Percentiles rank a stretch among this genome's conserved stretches.
These are phyloP conservation scores for Arrhamphus sclerolepis DNA, from an alignment of 2,797 vertebrate genomes.

Conservation along the genomic window DNA sequence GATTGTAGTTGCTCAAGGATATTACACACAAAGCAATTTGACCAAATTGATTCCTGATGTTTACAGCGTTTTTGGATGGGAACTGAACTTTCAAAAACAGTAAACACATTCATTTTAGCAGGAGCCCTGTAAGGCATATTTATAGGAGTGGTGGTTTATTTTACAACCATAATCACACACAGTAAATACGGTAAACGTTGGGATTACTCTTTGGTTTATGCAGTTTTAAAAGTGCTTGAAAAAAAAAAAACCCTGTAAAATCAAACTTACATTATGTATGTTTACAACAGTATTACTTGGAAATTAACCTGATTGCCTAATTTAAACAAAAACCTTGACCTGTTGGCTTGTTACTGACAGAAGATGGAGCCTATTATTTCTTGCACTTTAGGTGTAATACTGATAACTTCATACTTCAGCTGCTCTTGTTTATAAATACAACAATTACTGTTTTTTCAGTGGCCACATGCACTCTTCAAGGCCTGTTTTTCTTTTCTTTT, in stretches of 20 bases:
- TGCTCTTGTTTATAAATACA: neutral
- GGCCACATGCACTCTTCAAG: neutral
- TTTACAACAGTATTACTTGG: no score
- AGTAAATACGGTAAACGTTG: neutral
- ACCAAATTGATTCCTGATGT: neutral
- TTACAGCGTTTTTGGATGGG: neutral
- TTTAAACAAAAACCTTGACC: no score
- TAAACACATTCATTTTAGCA: constrained; percentile 2
- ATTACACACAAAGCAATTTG: neutral
- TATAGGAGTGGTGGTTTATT: neutral
- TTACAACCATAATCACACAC: neutral
- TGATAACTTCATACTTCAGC: neutral
- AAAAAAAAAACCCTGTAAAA: no score
- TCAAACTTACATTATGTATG: no score
- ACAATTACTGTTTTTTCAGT: neutral
- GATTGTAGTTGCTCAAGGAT: neutral
- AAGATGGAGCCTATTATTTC: neutral
- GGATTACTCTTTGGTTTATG: neutral
- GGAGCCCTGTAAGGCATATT: neutral
- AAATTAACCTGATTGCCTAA: no score
- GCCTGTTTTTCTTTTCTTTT: no score
- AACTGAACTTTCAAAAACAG: constrained; percentile 7
- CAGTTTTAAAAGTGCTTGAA: neutral
- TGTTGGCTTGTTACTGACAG: neutral
- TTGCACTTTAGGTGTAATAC: constrained; percentile 15